phyloP scores from a whole-genome alignment of 2,797 vertebrate species.

The Emydoidea blandingii region DNA sequence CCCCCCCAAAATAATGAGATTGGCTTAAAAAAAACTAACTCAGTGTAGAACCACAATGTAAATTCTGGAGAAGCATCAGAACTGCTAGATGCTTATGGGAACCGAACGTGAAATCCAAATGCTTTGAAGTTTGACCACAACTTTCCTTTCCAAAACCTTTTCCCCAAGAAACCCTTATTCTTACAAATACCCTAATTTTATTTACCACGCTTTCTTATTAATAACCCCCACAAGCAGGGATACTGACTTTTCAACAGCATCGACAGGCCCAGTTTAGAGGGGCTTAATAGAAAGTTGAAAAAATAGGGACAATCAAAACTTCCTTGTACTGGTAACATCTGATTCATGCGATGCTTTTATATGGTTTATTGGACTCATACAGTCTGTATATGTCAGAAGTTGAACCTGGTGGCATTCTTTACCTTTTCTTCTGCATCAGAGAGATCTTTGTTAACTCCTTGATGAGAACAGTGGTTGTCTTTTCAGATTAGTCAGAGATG shows the following conservation, averaged over 20 bases:
- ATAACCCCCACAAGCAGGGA: neutral
- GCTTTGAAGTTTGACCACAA: neutral
- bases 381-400: neutral
- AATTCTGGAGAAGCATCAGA: neutral
- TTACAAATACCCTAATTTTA: neutral
- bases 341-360: neutral
- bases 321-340: neutral
- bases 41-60: neutral
- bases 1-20: neutral
- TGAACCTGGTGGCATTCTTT: neutral
- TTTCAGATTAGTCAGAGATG: neutral
- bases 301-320: neutral
- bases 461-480: neutral
- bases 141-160: neutral
- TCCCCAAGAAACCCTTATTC: neutral
- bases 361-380: neutral
- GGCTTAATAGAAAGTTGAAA: neutral
- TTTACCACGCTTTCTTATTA: neutral
- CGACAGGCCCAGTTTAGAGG: neutral
- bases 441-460: neutral
- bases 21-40: neutral
- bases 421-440: neutral
- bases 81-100: neutral
- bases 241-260: neutral
- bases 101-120: neutral